Evolutionary conservation across 2,888 invertebrate species (phyloP), one percentile per base, ranked within the genome.

Genomic region (Heliconius hortense): DNA sequence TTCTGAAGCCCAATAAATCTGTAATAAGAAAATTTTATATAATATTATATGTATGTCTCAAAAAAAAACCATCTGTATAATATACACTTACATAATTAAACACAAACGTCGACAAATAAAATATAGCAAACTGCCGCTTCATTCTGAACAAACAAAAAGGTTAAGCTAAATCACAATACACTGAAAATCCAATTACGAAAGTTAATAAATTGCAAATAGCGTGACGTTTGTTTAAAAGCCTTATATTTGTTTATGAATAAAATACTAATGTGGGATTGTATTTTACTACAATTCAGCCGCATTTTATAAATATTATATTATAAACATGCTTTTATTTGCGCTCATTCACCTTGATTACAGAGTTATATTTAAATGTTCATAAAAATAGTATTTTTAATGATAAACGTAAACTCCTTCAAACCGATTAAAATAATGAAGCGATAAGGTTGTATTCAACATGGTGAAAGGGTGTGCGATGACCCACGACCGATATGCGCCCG

Each of bases 401-500:
- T 69, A 35, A 35, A 48, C 18, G 10, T 28, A 31, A 68, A 21
- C 5, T 15, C 35, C n/a, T 53, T 56, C 10, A 69, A 56, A 8
- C n/a, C 26, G 31, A 31, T 69, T 56, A 31, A 35, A 69, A 56
- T 69, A 35, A 56, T 31, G 18, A 56, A 71, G 21, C 28, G 71
- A 60, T 26, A 39, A 60, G 39, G 39, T 28, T 24, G 43, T 43
- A 59, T 68, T 15, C 31, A 56, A 56, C 48, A 24, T 63, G 85
- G 91, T 88, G 91, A 91, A 90, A 91, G 91, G 85, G 78, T 79
- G 83, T 84, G 87, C 88, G 89, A 89, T 91, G 90, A 90, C 90
- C 90, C 85, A 86, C 82, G 82, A 82, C 83, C 81, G 83, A 85
- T 83, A 83, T 79, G 79, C 82, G 80, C 82, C 79, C 64, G 80